phyloP scores from a whole-genome alignment of 2,797 vertebrate species.

The Gobio occitaniae region DNA sequence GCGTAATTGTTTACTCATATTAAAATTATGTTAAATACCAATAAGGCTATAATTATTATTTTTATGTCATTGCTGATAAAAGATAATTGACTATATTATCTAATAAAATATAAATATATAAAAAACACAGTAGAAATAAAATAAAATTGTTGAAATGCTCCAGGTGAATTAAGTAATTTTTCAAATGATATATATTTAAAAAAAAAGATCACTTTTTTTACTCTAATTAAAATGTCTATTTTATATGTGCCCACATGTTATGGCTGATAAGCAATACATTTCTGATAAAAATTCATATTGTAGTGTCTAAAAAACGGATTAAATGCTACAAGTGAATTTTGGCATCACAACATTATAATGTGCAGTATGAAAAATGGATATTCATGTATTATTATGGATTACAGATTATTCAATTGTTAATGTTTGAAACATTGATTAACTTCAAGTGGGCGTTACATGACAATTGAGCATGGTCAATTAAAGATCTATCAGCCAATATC shows the following conservation, averaged over 20 bases:
- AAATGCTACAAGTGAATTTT: not conserved
- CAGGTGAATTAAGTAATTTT: not conserved
- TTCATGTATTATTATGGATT: not conserved
- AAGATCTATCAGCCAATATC: not conserved
- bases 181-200: too few relatives aligned
- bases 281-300: not conserved
- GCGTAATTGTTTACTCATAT: not conserved
- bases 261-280: not conserved
- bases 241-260: not conserved
- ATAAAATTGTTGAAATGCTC: not conserved
- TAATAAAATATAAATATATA: not conserved
- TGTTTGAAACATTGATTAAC: not conserved
- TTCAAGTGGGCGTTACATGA: not conserved
- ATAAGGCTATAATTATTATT: not conserved
- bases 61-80: not conserved
- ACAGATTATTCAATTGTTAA: not conserved
- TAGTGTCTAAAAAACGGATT: not conserved
- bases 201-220: too few relatives aligned
- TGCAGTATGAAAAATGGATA: not conserved
- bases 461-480: not conserved
- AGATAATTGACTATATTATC: not conserved
- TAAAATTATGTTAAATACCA: not conserved
- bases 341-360: not conserved
- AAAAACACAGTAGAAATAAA: not conserved
- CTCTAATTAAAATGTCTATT: too few relatives aligned